Evolutionary conservation across 2,888 invertebrate genomes (phyloP).

Genomic region (Nineta flava): DNA sequence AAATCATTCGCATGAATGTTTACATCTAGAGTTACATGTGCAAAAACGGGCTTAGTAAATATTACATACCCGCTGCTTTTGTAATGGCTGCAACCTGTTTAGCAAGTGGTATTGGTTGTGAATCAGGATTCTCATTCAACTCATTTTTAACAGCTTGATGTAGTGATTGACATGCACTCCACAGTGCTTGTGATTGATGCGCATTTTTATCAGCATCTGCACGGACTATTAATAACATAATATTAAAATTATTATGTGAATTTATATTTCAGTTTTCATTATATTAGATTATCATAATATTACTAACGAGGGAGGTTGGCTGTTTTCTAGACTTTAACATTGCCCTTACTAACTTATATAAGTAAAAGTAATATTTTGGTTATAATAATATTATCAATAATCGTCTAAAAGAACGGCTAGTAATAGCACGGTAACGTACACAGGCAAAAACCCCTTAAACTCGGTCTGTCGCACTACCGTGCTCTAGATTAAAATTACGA

Average conservation of each 20-base stretch:
- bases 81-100: constrained; percentile 57
- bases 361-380: no score
- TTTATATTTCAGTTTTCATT: not conserved
- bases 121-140: constrained; percentile 32
- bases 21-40: no score
- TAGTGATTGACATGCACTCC: constrained; percentile 86
- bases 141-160: constrained; percentile 56
- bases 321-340: no score
- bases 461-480: no score
- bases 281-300: not conserved
- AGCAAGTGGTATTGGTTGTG: constrained; percentile 39
- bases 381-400: no score
- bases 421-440: no score
- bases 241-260: not conserved
- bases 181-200: constrained; percentile 71
- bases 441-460: no score
- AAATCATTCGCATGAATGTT: no score
- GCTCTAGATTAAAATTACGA: no score
- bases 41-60: constrained; percentile 52
- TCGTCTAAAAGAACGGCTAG: no score
- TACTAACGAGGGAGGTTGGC: no score
- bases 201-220: constrained; percentile 57
- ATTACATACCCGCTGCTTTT: constrained; percentile 50
- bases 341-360: no score
- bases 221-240: constrained; percentile 34